Conservation (phyloP, 2,113 vertebrate genomes). For the Antigone vipio region DNA sequence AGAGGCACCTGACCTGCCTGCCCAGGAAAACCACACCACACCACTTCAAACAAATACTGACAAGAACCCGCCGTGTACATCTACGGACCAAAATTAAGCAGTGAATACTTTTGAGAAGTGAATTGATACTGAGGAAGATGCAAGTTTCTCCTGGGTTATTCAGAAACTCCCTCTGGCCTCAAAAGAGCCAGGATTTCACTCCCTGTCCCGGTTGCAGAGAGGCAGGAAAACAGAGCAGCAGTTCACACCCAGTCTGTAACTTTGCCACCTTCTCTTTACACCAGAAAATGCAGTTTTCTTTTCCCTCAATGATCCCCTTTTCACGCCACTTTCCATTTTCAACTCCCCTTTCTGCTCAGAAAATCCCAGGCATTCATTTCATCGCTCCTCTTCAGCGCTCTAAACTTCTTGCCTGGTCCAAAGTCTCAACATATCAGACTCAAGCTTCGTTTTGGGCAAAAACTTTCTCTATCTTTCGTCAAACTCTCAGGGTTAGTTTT, state of each 20-base stretch:
- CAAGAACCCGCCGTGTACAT: background rate
- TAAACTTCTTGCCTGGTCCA: background rate
- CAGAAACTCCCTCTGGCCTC: background rate
- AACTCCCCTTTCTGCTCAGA: background rate
- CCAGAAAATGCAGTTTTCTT: constrained; percentile 15
- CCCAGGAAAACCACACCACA: constrained; percentile 43
- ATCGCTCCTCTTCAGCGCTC: background rate
- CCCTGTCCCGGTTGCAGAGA: background rate
- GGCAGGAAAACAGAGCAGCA: background rate
- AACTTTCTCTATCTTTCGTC: constrained; percentile 17
- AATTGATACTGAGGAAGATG: background rate
- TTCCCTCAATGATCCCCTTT: background rate
- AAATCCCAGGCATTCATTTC: background rate
- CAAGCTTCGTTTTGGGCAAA: background rate
- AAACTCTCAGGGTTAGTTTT: constrained; percentile 1
- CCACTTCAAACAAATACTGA: constrained; percentile 30
- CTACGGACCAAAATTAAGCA: background rate
- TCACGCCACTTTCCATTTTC: background rate
- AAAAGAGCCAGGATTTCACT: background rate
- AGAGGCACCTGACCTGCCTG: constrained; percentile 31
- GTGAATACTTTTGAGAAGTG: background rate
- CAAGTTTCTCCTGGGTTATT: background rate
- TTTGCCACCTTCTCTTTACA: background rate
- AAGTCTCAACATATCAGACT: background rate
- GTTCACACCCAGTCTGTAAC: background rate